These are phyloP conservation scores for Clivina fossor DNA, from an alignment of 2,888 invertebrate genomes.

Conservation along the genomic window DNA sequence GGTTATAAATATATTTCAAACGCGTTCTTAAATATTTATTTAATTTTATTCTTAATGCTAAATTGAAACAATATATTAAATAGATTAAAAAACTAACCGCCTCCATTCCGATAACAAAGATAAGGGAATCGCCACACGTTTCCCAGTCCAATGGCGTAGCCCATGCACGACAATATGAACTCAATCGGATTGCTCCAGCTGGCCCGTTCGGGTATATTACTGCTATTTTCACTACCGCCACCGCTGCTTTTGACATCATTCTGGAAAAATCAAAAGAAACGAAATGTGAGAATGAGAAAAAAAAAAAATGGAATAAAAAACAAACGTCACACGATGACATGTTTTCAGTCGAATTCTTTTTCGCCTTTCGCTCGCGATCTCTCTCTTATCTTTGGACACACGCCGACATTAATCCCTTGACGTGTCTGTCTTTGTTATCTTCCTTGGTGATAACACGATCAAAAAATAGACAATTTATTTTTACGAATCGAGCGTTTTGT, in stretches of 20 bases:
- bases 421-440: conserved; percentile 30
- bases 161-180: conserved; percentile 75
- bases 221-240: conserved; percentile 22
- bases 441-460: conserved; percentile 21
- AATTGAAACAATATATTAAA: no score
- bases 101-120: conserved; percentile 76
- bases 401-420: conserved; percentile 22
- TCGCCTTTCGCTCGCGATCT: conserved; percentile 8
- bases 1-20: no score
- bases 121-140: conserved; percentile 82
- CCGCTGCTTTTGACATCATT: no score
- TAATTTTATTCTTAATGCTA: no score
- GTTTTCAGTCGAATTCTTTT: conserved; percentile 29
- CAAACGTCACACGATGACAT: conserved; percentile 33
- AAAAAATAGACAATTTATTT: conserved; percentile 29
- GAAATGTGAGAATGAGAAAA: no score
- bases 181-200: conserved; percentile 67
- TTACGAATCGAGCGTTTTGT: no score
- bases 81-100: conserved; percentile 59
- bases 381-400: not conserved
- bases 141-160: conserved; percentile 76
- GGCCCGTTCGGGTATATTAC: conserved; percentile 54
- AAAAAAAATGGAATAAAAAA: no score
- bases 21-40: no score
- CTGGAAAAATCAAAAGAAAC: conserved; percentile 28